Percentiles rank a stretch among this genome's conserved stretches.
Conservation (phyloP, 2,888 invertebrate genomes). For the Drosophila nr. perissopoda region DNA sequence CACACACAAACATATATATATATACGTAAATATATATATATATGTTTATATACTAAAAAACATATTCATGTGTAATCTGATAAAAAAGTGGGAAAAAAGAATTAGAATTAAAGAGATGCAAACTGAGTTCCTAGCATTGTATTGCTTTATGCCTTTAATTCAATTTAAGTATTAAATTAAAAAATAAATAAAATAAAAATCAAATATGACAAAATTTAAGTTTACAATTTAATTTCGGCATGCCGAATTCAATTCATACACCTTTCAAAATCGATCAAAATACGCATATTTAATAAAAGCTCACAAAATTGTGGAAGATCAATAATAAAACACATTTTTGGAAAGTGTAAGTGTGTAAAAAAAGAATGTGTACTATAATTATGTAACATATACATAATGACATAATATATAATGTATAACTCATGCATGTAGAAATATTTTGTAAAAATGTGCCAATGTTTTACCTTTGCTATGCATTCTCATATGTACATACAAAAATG, state of each 20-base stretch:
- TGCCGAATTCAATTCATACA: constrained; percentile 30
- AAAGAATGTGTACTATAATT: neutral
- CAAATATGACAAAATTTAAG: neutral
- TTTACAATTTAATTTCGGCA: constrained; percentile 33
- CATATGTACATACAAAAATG: neutral
- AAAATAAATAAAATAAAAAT: constrained; percentile 26
- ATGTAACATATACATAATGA: constrained; percentile 4
- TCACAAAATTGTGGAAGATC: constrained; percentile 3
- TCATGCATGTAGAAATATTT: constrained; percentile 14
- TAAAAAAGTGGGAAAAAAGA: constrained; percentile 10
- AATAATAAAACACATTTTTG: neutral
- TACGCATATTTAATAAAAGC: neutral
- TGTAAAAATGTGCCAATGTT: constrained; percentile 43
- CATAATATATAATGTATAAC: neutral
- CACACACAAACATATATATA: neutral
- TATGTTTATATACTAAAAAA: constrained; percentile 11
- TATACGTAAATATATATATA: too few species aligned
- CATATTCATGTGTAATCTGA: constrained; percentile 10
- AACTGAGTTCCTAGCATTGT: constrained; percentile 80
- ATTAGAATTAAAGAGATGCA: constrained; percentile 67
- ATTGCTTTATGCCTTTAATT: constrained; percentile 77
- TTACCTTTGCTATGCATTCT: constrained; percentile 29
- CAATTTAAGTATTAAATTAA: constrained; percentile 51
- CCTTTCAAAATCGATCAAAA: constrained; percentile 3
- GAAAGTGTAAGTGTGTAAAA: neutral